Base-by-base conservation (phyloP, 1,140 invertebrate genomes). In the Gonioctena quinquepunctata region DNA sequence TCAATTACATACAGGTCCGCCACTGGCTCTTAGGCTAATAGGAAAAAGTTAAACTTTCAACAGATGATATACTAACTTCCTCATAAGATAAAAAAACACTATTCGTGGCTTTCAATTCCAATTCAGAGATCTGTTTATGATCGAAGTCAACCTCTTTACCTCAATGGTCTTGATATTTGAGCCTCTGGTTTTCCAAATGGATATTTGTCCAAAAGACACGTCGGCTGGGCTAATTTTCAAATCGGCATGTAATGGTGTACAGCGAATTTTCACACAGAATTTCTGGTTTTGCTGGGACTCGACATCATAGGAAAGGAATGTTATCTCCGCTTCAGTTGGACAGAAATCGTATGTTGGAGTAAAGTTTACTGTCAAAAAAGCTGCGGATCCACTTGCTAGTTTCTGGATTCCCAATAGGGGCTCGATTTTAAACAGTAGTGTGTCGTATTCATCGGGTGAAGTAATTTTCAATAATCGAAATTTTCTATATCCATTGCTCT, bases 151-250 rank as follows among this genome's bases (percentile, higher is more conserved):
- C 16, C n/a, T 6, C 13, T 18, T 49, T 64, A 72, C 71, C 66
- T 52, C 69, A 16, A 73, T 66, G 16, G 25, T 42, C 33, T 42
- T 42, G 7, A 42, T 73, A 16, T 52, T 50, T 48, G 22, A 21
- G 6, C 18, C 11, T 5, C 18, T 57, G 5, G 71, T 62, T 50
- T 69, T 65, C 74, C 74, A 76, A 8, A 73, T 71, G 2, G 71
- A 71, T 8, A 76, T 71, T 19, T 54, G 42, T n/a, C 71, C 71
- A 63, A 76, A 76, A 62, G 64, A n/a, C 13, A 76, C 52, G 0
- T n/a, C 2, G 18, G n/a, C n/a, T 16, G 65, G 66, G 16, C 11
- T 22, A 19, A 76, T 69, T 27, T 63, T 59, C 18, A 75, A 26
- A 3, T 75, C 21, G 2, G 62, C 50, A 68, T 57, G 62, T 23